phyloP scores from a whole-genome alignment of 2,888 invertebrate genomes.

The Ectemnius lituratus region DNA sequence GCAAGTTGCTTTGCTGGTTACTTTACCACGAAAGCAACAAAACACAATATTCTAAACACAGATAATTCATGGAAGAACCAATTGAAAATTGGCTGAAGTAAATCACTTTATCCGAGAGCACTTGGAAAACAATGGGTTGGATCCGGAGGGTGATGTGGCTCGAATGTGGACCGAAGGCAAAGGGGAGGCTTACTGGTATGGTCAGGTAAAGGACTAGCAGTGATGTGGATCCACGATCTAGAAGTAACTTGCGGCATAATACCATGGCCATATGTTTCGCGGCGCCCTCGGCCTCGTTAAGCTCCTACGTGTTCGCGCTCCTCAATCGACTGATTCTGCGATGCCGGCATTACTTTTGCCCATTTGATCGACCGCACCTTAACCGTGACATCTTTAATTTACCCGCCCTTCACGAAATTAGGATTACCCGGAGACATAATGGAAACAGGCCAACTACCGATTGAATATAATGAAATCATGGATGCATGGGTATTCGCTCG shows the following conservation, averaged over 20 bases:
- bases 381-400: slow-evolving; percentile 35
- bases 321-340: slow-evolving; percentile 56
- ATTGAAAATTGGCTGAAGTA: no score
- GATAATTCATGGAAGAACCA: slow-evolving; percentile 30
- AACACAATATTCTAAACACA: slow-evolving; percentile 57
- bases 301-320: slow-evolving; percentile 67
- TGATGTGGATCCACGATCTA: slow-evolving; percentile 27
- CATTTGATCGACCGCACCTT: slow-evolving; percentile 39
- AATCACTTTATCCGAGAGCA: no score
- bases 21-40: slow-evolving; percentile 59
- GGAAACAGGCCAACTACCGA: neutral
- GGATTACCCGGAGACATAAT: neutral
- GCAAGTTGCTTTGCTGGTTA: slow-evolving; percentile 60
- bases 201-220: slow-evolving; percentile 18
- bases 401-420: neutral
- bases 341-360: slow-evolving; percentile 54
- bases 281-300: slow-evolving; percentile 65
- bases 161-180: neutral
- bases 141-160: no score
- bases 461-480: no score
- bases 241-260: slow-evolving; percentile 42
- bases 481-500: no score
- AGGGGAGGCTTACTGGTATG: slow-evolving; percentile 12
- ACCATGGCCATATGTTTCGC: slow-evolving; percentile 45
- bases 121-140: no score